Conservation (phyloP, 37 sponge, comb jelly and placozoan genomes). For the Spongilla lacustris region DNA sequence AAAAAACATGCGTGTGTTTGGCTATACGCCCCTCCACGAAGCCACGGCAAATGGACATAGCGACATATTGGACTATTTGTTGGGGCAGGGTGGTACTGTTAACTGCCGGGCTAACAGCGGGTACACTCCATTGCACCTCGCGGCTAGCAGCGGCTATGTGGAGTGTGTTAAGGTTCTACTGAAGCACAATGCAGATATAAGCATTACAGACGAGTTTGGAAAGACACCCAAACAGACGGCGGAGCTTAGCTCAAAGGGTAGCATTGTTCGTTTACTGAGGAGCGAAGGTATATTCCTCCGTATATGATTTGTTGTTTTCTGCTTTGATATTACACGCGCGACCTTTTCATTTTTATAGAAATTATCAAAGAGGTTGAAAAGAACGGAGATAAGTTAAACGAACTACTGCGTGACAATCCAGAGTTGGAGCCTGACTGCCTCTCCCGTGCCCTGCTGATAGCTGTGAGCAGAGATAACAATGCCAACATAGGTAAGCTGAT, state of each 20-base stretch:
- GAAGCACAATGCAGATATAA: constrained; percentile 56
- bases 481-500: constrained; percentile 53
- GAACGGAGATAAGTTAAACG: constrained; percentile 43
- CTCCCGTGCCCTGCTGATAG: constrained; percentile 41
- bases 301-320: too few relatives aligned
- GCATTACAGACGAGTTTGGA: constrained; percentile 53
- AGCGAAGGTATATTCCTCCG: constrained; percentile 48
- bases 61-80: constrained; percentile 34
- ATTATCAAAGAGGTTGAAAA: constrained; percentile 67
- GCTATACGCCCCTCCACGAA: constrained; percentile 88
- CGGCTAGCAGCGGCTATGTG: constrained; percentile 60
- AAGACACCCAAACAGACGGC: constrained; percentile 69
- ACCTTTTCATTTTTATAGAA: constrained; percentile 12
- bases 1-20: constrained; percentile 55
- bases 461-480: constrained; percentile 52
- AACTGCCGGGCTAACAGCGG: constrained; percentile 57
- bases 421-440: constrained; percentile 62
- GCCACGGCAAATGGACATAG: constrained; percentile 49
- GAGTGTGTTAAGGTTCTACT: constrained; percentile 67
- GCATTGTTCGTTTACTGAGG: constrained; percentile 50
- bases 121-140: constrained; percentile 80
- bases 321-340: background rate
- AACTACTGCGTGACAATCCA: constrained; percentile 24
- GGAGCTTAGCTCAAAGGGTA: constrained; percentile 26
- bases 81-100: constrained; percentile 14